Evolutionary conservation across 1,140 invertebrate species (phyloP).

Genomic region (Megalopta genalis): DNA sequence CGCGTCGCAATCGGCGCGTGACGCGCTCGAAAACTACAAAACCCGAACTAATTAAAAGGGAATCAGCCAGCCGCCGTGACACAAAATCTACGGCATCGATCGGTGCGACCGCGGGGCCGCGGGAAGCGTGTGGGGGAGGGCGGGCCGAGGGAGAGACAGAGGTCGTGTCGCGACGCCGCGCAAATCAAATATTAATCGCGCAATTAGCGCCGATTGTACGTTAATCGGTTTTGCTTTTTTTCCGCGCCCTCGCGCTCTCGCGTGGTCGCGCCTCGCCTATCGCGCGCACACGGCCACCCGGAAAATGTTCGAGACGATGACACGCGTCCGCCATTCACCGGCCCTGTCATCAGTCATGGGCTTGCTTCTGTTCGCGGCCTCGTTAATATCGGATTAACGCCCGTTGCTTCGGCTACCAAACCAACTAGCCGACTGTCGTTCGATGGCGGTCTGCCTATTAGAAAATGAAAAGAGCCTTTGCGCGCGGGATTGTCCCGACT

Average conservation of each 20-base stretch:
- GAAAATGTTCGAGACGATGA: conserved; percentile 28
- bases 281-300: conserved; percentile 1
- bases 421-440: background rate
- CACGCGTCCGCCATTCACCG: conserved; percentile 38
- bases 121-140: background rate
- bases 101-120: conserved; percentile 6
- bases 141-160: background rate
- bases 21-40: conserved; percentile 68
- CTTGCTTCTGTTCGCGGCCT: conserved; percentile 56
- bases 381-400: conserved; percentile 72
- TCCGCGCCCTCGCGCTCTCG: conserved; percentile 46
- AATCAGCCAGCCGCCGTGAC: conserved; percentile 62
- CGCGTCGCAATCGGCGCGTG: conserved; percentile 56
- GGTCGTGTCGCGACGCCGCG: conserved; percentile 46
- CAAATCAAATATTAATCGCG: conserved; percentile 77
- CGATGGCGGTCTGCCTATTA: background rate
- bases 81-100: conserved; percentile 47
- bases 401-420: conserved; percentile 33
- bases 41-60: conserved; percentile 74
- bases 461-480: conserved; percentile 4
- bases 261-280: conserved; percentile 26
- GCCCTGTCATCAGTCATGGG: conserved; percentile 66
- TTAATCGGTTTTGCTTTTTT: conserved; percentile 70
- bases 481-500: background rate
- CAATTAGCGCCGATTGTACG: conserved; percentile 76